Conservation (phyloP, 2,113 vertebrate genomes). For the Vicugna pacos region DNA sequence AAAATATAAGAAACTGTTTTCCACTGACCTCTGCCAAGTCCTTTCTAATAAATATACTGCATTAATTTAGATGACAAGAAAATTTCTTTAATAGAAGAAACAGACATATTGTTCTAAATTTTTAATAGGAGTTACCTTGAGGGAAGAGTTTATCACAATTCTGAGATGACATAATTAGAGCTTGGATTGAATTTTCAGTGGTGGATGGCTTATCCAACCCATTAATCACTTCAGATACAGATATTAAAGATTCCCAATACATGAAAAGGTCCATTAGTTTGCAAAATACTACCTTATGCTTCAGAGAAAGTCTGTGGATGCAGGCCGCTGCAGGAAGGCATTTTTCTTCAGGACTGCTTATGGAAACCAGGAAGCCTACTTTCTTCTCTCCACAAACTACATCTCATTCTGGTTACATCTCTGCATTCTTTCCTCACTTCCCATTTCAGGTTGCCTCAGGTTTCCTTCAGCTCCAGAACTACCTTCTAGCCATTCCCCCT, state of each 20-base stretch:
- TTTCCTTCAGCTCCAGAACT: background rate
- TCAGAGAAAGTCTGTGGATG: background rate
- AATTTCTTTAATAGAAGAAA: background rate
- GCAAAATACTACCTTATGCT: conserved; percentile 36
- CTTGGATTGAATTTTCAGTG: background rate
- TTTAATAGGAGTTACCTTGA: conserved; percentile 17
- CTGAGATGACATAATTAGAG: background rate
- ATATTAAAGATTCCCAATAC: background rate
- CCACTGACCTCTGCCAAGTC: background rate
- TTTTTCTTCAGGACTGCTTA: background rate
- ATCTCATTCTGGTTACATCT: background rate
- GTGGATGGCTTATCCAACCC: background rate
- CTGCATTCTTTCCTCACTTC: background rate
- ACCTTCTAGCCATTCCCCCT: background rate
- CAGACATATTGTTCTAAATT: background rate
- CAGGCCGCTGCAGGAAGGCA: background rate
- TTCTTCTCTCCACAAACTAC: background rate
- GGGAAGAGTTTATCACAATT: conserved; percentile 27
- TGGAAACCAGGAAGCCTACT: background rate
- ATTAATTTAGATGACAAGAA: conserved; percentile 20
- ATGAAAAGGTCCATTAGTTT: background rate
- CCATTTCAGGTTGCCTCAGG: background rate
- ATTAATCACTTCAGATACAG: background rate
- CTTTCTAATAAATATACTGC: conserved; percentile 1
- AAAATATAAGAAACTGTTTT: background rate